phyloP scores from a whole-genome alignment of 2,888 invertebrate species.

The Lochmaea capreae region DNA sequence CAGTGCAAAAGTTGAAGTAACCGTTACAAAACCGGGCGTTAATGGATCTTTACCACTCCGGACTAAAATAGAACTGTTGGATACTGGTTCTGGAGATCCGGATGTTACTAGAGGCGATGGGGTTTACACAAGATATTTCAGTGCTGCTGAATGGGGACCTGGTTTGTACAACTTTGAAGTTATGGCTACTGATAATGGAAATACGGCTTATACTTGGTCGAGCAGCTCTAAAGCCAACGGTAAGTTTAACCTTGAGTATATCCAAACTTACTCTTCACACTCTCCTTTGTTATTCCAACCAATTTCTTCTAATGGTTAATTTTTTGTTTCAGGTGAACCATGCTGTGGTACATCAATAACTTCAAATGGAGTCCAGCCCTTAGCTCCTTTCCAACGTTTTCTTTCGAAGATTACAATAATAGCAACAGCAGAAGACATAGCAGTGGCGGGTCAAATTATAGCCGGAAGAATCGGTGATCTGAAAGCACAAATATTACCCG shows the following conservation, averaged over 20 bases:
- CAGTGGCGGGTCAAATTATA: conserved; percentile 56
- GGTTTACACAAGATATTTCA: conserved; percentile 73
- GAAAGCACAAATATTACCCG: conserved; percentile 64
- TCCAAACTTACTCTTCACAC: not conserved
- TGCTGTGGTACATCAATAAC: conserved; percentile 70
- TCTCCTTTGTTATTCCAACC: not conserved
- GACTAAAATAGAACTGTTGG: conserved; percentile 67
- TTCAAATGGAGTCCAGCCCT: conserved; percentile 65
- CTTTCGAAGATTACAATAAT: conserved; percentile 66
- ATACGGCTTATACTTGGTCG: conserved; percentile 68
- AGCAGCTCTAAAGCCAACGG: conserved; percentile 57
- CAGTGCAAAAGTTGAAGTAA: conserved; percentile 70
- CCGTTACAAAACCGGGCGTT: conserved; percentile 62
- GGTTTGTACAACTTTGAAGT: conserved; percentile 69
- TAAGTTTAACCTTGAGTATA: conserved; percentile 45
- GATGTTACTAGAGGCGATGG: conserved; percentile 75
- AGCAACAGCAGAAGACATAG: conserved; percentile 63
- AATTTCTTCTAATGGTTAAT: too few relatives aligned
- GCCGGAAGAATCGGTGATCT: conserved; percentile 71
- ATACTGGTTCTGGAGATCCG: conserved; percentile 74
- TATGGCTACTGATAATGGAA: conserved; percentile 68
- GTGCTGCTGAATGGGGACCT: conserved; percentile 65
- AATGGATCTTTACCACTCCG: conserved; percentile 61
- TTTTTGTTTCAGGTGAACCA: conserved; percentile 57
- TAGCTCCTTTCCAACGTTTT: conserved; percentile 68